Evolutionary conservation across 1,140 invertebrate species (phyloP), one percentile per base, ranked within the genome.

Genomic region (Stenopsyche tienmushanensis): DNA sequence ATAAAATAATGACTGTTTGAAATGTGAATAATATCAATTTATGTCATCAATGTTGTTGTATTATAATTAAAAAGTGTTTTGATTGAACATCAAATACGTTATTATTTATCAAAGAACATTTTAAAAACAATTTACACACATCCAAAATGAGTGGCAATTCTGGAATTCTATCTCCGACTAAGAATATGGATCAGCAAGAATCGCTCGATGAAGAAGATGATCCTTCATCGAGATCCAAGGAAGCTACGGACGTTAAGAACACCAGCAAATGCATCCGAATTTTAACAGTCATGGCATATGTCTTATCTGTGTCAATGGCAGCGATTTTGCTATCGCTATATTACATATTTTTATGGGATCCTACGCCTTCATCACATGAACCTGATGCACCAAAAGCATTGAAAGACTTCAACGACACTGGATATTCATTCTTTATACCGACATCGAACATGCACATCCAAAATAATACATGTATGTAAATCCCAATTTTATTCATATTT

Each of bases 211-310:
- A 66, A 13, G 77, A 76, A 62, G 76, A 78, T 44, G 67, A 72
- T 23, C 72, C 72, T 25, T 64, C 75, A 10, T 50, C 72, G 34
- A 60, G 71, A 57, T 82, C 84, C 55, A 88, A 88, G 72, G 87
- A 89, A 53, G 76, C 88, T 26, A 88, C 89, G 73, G 85, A 88
- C 64, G 83, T 87, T 1, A 91, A 91, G 74, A 85, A 88, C 53
- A 86, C 89, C 65, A 89, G 90, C 75, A 95, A 93, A 77, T 76
- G 91, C 64, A 83, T 98, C 20, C 85, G 95, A 5, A 89, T 98
- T 41, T 80, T 97, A 63, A 98, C 95, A 0, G 96, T 98, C 5
- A 83, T 97, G 58, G 95, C 94, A 2, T 98, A 98, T 78, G 88
- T 98, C 34, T 85, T 97, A 65, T 94, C 93, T 13, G 96, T 98